A percentile compares a stretch with the other conserved stretches of the same genome.
Evolutionary conservation across 2,113 vertebrate species (phyloP).

Genomic region (Psephotus haematonotus): DNA sequence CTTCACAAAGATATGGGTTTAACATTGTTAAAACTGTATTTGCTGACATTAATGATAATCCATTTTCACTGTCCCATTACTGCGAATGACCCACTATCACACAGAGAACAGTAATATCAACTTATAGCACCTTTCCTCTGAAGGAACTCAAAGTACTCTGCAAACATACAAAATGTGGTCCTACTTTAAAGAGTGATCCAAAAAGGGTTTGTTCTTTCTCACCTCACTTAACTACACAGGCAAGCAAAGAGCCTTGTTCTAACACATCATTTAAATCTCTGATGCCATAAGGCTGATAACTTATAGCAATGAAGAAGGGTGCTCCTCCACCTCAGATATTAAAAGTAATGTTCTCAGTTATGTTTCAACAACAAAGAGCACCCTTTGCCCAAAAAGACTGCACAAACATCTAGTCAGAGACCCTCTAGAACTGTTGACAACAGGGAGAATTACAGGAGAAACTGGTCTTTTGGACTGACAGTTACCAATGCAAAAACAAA

Average conservation of each 20-base stretch:
- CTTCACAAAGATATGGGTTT: constrained; percentile 56
- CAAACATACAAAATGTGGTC: background rate
- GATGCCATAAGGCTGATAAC: background rate
- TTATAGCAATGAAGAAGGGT: background rate
- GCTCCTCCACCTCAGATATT: background rate
- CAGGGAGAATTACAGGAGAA: background rate
- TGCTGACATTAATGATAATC: constrained; percentile 58
- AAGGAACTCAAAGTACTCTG: constrained; percentile 40
- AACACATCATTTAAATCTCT: background rate
- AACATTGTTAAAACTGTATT: constrained; percentile 65
- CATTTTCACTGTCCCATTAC: constrained; percentile 56
- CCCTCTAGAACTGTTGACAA: background rate
- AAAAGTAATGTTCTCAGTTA: background rate
- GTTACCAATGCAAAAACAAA: background rate
- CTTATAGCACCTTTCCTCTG: constrained; percentile 21
- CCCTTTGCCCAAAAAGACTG: background rate
- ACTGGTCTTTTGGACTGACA: background rate
- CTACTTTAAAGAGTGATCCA: background rate
- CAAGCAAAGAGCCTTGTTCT: background rate
- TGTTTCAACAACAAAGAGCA: background rate
- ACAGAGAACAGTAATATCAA: background rate
- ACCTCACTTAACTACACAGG: background rate
- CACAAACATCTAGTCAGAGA: background rate
- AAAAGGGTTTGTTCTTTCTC: background rate
- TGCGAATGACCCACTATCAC: background rate